Base-by-base conservation (phyloP, 2,888 invertebrate genomes). In the Lithosia quadra region DNA sequence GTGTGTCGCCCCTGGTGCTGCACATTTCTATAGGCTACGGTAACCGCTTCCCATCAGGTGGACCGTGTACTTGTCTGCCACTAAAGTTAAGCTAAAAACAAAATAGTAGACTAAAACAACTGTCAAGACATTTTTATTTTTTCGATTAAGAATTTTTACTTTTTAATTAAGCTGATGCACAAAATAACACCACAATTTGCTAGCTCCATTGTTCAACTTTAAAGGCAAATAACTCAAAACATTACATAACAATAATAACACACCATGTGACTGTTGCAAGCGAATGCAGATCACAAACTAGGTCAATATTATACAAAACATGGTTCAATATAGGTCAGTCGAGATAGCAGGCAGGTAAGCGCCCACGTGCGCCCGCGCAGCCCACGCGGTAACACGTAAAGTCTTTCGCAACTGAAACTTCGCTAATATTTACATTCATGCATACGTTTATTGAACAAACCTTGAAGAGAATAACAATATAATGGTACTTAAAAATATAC, bases 311-410 rank as follows among this genome's bases (percentile, higher is more conserved):
- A 68, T 68, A 64, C 53, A 67, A 60, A 67, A 70, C 53, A 58
- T 15, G 24, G 22, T 49, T 34, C 61, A 43, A 66, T 67, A 67
- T 70, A 67, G 70, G 66, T 34, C 63, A 60, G 43, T 59, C 34
- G 36, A 59, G 58, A 66, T 63, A 65, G 59, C 59, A 60, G 61
- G 56, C 73, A 66, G 73, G 75, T 73, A 67, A 61, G 62, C 76
- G 58, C 78, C 78, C 59, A 80, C 80, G 66, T 71, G 72, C 74
- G 69, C 74, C 34, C 69, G 67, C 77, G 64, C 77, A 65, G 64
- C 81, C 81, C 78, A 84, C 85, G 67, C 76, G 77, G 15, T 39
- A 5, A 22, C 36, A 39, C 60, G 24, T 53, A 64, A n/a, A 13
- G 43, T 33, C 39, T 65, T 65, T 65, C 62, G 62, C 62, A 69